These are phyloP conservation scores for Phyllostomus hastatus DNA, from an alignment of 2,113 vertebrate species.

Conservation along the genomic window DNA sequence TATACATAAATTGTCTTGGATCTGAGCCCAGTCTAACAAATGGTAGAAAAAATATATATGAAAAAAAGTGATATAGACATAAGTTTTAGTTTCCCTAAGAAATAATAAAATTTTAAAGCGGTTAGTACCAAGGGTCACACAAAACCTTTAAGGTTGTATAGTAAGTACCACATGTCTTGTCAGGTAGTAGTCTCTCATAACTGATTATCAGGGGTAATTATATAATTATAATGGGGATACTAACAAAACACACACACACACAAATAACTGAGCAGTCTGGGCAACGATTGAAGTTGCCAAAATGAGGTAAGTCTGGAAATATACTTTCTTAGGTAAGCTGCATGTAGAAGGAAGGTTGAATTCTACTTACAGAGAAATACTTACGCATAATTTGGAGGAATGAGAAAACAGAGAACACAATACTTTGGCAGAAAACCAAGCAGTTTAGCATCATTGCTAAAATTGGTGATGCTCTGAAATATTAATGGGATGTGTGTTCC, in stretches of 20 bases:
- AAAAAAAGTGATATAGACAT: neutral
- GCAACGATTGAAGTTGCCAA: neutral
- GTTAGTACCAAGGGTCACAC: neutral
- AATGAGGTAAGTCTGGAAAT: neutral
- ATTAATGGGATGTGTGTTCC: neutral
- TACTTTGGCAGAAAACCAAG: neutral
- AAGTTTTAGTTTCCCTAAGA: neutral
- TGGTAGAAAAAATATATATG: neutral
- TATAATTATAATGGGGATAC: neutral
- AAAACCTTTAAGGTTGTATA: neutral
- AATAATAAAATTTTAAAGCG: neutral
- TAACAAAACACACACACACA: neutral
- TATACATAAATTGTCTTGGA: neutral
- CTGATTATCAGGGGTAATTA: neutral
- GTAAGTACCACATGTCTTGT: neutral
- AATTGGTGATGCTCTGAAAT: neutral
- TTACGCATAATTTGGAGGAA: neutral
- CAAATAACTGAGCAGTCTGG: neutral
- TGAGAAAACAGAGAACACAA: neutral
- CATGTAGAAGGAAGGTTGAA: neutral
- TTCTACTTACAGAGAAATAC: neutral
- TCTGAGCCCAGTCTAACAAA: neutral
- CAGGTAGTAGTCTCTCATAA: neutral
- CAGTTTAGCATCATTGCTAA: neutral
- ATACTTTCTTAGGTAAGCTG: neutral